Conservation (phyloP, 1,140 invertebrate genomes). For the Penaeus japonicus region DNA sequence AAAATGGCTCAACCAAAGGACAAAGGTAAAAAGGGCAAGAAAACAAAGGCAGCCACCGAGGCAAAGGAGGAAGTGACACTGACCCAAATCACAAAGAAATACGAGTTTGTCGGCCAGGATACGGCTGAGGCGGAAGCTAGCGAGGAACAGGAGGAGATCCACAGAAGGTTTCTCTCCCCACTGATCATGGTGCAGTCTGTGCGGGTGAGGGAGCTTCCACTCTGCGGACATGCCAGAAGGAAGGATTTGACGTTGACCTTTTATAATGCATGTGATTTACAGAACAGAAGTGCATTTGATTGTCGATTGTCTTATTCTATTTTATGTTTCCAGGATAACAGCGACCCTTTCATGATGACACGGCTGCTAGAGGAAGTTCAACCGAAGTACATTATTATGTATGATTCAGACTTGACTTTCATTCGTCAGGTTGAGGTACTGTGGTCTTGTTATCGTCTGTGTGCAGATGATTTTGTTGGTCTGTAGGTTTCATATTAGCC, state of each 20-base stretch:
- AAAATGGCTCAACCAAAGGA: slow-evolving; percentile 2
- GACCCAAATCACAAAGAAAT: slow-evolving; percentile 61
- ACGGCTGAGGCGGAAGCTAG: slow-evolving; percentile 51
- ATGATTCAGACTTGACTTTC: slow-evolving; percentile 86
- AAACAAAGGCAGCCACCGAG: slow-evolving; percentile 65
- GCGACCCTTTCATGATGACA: slow-evolving; percentile 53
- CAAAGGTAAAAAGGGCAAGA: slow-evolving; percentile 34
- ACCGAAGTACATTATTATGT: slow-evolving; percentile 88
- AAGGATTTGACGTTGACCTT: background rate
- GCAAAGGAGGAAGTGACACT: slow-evolving; percentile 61
- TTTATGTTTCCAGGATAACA: slow-evolving; percentile 25
- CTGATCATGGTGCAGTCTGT: slow-evolving; percentile 62
- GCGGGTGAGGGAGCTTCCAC: slow-evolving; percentile 31
- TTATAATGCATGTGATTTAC: no score
- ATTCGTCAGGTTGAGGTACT: slow-evolving; percentile 86
- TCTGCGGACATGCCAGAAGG: background rate
- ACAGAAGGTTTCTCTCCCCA: slow-evolving; percentile 60
- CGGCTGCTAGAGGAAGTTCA: slow-evolving; percentile 70
- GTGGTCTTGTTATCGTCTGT: slow-evolving; percentile 67
- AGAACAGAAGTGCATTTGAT: no score
- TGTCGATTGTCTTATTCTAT: no score
- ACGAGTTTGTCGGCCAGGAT: slow-evolving; percentile 55
- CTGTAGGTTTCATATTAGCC: background rate
- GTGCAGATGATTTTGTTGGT: slow-evolving; percentile 66
- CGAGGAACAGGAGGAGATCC: slow-evolving; percentile 52